Base-by-base conservation (phyloP, 2,888 invertebrate species). In the Dendrolimus houi region DNA sequence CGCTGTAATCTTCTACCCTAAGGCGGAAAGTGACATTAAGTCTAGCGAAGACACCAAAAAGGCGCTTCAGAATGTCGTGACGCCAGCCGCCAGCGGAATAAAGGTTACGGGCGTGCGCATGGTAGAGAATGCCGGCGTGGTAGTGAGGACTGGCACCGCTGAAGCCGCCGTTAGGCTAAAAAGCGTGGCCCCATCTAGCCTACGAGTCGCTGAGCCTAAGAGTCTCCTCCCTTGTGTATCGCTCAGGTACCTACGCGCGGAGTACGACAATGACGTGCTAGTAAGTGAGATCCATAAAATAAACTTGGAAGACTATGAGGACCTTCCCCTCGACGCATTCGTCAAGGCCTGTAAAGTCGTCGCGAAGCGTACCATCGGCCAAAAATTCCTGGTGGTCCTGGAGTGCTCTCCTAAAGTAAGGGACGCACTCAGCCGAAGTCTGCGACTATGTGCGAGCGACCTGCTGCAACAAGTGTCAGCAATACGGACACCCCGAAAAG, bases 401-500 rank as follows among this genome's bases (percentile, higher is more conserved):
- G 58, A 58, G 9, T 56, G 58, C 41, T 47, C 57, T 0, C 56
- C 58, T 1, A 52, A 41, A n/a, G 53, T 56, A 1, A 14, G 60
- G 1, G 52, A 53, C 1, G 10, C 0, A 0, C n/a, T 58, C 1
- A 2, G 53, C 55, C 8, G 54, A 57, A 0, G 55, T 63, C 0
- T 1, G 8, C 0, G 66, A 70, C 55, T 62, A 54, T 0, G 9
- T 66, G 0, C 7, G 41, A 6, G 63, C 61, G 0, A 68, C 69
- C 0, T 66, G 66, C 57, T 69, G 70, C 58, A 12, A 1, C 0
- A 67, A 60, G 8, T 75, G 75, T 54, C 74, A 75, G 14, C 59
- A 60, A 0, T 72, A 70, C 41, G 74, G 72, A 1, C 55, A 55
- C 55, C 55, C 55, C 1, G 55, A 41, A 14, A 13, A 42, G 40